phyloP scores from a whole-genome alignment of 2,113 vertebrate species.

The Megatriorchis doriae region DNA sequence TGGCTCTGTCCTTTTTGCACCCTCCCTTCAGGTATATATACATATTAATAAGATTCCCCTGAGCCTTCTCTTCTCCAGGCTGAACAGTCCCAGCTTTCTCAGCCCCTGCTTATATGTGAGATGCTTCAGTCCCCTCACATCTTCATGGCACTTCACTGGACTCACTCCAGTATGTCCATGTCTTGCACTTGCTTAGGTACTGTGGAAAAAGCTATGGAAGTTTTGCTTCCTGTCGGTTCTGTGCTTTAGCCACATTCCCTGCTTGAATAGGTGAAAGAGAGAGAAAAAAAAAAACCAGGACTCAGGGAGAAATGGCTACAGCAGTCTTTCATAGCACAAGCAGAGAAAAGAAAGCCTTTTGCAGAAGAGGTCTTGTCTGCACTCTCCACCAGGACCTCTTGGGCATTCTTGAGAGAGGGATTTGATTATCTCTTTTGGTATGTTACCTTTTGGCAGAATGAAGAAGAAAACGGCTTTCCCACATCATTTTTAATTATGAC shows the following conservation, averaged over 20 bases:
- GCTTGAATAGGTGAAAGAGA: background rate
- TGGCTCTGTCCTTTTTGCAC: background rate
- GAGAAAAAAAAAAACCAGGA: background rate
- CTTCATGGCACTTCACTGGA: background rate
- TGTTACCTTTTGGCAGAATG: background rate
- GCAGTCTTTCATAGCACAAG: background rate
- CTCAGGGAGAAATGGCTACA: background rate
- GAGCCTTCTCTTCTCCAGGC: background rate
- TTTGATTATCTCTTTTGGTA: background rate
- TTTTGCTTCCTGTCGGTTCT: background rate
- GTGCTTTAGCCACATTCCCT: background rate
- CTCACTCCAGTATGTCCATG: fast-evolving
- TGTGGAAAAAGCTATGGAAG: background rate
- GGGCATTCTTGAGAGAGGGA: background rate
- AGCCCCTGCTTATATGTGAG: background rate
- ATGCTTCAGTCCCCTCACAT: background rate
- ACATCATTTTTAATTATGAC: background rate
- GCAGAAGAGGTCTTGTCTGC: background rate
- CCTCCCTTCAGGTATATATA: background rate
- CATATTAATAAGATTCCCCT: background rate
- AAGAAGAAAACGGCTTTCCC: background rate
- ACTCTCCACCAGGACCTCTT: background rate
- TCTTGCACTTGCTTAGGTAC: background rate
- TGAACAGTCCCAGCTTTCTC: background rate
- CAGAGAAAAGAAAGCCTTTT: background rate